Percentiles rank a stretch among this genome's conserved stretches.
phyloP scores from a whole-genome alignment of 2,113 vertebrate species.

The Cnemophilus loriae region DNA sequence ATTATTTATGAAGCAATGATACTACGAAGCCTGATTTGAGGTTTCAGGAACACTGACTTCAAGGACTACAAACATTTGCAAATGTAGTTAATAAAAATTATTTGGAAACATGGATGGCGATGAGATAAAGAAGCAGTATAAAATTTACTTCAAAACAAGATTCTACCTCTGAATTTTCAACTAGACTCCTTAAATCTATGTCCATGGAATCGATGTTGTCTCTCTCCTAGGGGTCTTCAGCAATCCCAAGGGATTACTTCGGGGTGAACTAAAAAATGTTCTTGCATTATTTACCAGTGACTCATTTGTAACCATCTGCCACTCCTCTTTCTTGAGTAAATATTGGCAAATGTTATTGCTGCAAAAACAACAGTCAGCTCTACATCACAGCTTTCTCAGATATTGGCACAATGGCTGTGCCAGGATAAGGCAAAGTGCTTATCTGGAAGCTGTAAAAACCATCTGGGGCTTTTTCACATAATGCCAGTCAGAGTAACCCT shows the following conservation, averaged over 20 bases:
- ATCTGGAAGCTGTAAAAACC: not conserved
- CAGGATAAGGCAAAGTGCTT: not conserved
- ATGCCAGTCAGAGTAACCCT: not conserved
- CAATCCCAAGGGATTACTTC: not conserved
- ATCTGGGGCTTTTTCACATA: not conserved
- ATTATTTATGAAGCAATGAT: not conserved
- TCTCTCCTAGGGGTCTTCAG: not conserved
- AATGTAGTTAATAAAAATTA: not conserved
- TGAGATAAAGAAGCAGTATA: not conserved
- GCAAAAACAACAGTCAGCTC: not conserved
- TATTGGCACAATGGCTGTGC: not conserved
- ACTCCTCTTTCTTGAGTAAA: constrained; percentile 40
- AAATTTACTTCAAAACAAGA: not conserved
- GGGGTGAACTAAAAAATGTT: not conserved
- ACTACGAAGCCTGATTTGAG: not conserved
- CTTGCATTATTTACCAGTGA: constrained; percentile 28
- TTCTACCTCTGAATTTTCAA: not conserved
- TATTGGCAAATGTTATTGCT: constrained; percentile 29
- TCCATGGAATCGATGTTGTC: not conserved
- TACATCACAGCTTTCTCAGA: constrained; percentile 1
- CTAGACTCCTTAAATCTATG: not conserved
- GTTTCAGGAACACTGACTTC: not conserved
- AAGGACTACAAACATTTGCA: not conserved
- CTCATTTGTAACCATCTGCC: constrained; percentile 40
- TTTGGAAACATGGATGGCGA: not conserved